Percentiles rank a stretch among this genome's conserved stretches.
Evolutionary conservation across 1,140 invertebrate species (phyloP).

Genomic region (Antheraea pernyi): DNA sequence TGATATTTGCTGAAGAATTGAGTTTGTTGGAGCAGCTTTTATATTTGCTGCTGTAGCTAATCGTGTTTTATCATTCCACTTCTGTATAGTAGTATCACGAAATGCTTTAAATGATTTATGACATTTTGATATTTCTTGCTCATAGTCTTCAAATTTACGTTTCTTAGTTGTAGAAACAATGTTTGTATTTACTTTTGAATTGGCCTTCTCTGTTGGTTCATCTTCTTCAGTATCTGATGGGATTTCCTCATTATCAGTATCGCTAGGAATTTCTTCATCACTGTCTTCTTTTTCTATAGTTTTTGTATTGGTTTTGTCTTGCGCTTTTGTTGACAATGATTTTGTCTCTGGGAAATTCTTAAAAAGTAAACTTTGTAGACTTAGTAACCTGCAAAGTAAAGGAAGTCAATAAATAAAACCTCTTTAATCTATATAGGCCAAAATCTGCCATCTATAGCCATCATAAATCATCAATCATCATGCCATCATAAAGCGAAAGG

Average conservation of each 20-base stretch:
- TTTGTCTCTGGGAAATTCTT: slow-evolving; percentile 85
- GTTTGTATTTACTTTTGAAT: slow-evolving; percentile 25
- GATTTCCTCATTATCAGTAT: slow-evolving; percentile 76
- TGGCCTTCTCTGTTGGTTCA: slow-evolving; percentile 23
- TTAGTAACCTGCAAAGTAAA: slow-evolving; percentile 51
- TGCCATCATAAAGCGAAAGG: no score
- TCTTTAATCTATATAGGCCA: no score
- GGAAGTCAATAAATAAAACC: slow-evolving; percentile 16
- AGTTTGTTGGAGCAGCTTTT: slow-evolving; percentile 84
- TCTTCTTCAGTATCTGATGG: slow-evolving; percentile 65
- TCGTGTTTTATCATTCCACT: slow-evolving; percentile 96
- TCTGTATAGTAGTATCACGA: slow-evolving; percentile 89
- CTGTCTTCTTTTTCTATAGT: slow-evolving; percentile 56
- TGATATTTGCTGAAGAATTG: slow-evolving; percentile 91
- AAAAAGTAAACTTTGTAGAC: slow-evolving; percentile 80
- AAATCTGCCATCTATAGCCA: no score
- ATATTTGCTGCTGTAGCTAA: slow-evolving; percentile 82
- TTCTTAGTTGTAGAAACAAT: slow-evolving; percentile 66
- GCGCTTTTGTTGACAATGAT: slow-evolving; percentile 43
- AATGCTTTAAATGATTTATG: slow-evolving; percentile 85
- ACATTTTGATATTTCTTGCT: slow-evolving; percentile 80
- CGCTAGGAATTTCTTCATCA: slow-evolving; percentile 82
- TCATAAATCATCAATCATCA: no score
- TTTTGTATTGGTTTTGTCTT: slow-evolving; percentile 19
- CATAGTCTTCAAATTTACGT: slow-evolving; percentile 83